Base-by-base conservation (phyloP, 2,888 invertebrate species). In the Polyploca ridens region DNA sequence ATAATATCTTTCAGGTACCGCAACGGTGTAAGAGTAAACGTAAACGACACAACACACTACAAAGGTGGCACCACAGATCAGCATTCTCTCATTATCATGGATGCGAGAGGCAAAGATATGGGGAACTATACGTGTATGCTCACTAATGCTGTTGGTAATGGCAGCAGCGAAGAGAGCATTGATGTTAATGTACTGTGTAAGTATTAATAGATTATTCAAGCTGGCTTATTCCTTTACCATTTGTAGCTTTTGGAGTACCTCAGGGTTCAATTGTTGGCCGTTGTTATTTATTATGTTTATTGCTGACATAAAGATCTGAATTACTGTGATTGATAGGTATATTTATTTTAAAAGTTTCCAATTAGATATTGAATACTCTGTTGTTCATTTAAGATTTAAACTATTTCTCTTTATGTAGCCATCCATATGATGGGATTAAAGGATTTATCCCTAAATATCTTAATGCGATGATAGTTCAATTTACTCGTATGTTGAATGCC, bases 51-150 rank as follows among this genome's bases (percentile, higher is more conserved):
- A 0, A 73, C 77, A 0, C 97, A 96, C 85, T 98, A 96, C 90
- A 96, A 96, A 70, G 98, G 97, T 1, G 98, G 97, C 4, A 96
- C 95, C 61, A 94, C 96, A 0, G 96, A 96, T 69, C 96, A 97
- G 82, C 97, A 97, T 7, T 96, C 97, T 0, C 94, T 99, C 60
- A 95, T 96, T 67, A 97, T 99, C 74, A 95, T 95, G 78, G 96
- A 97, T 75, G 96, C 98, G 0, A 95, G 95, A 3, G 95, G 97
- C 11, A 94, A 94, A 0, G 98, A 99, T 88, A 96, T 97, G 89
- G 99, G 98, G 63, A 96, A 96, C 79, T 99, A 99, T 89, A 96
- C 96, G 35, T 99, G 98, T 82, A 94, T 96, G 68, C 95, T 98
- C 61, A 95, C 96, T 72, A 99, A 99, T 85, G 95, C 95, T 38